These are phyloP conservation scores for Crotalus helleri DNA, from an alignment of 2,113 vertebrate species.

Conservation along the genomic window DNA sequence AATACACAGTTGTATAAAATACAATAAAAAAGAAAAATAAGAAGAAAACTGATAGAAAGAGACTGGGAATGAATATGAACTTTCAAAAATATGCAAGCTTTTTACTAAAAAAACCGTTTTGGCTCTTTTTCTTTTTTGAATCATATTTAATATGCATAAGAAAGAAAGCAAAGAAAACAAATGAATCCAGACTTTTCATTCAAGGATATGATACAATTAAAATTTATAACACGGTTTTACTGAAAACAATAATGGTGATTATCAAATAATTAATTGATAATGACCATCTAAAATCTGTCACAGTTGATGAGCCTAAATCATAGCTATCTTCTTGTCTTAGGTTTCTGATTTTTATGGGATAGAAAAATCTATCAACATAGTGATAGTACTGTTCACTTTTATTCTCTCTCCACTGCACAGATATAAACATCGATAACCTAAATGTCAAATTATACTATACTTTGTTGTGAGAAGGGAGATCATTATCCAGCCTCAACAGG, in stretches of 20 bases:
- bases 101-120: no score
- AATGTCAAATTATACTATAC: neutral
- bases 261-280: neutral
- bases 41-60: neutral
- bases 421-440: neutral
- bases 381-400: neutral
- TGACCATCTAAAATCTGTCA: neutral
- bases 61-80: neutral
- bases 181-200: neutral
- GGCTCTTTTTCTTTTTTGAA: neutral
- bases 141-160: neutral
- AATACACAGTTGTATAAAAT: neutral
- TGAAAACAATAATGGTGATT: neutral
- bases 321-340: neutral
- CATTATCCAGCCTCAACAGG: neutral
- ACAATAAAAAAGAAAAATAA: neutral
- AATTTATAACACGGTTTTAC: neutral
- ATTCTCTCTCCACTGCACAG: conserved; percentile 8
- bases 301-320: neutral
- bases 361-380: neutral
- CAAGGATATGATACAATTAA: neutral
- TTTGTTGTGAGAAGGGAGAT: neutral
- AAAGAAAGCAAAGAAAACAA: neutral
- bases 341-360: neutral
- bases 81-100: neutral